These are phyloP conservation scores for Drosophila gaucha DNA, from an alignment of 2,888 invertebrate genomes.

Conservation along the genomic window DNA sequence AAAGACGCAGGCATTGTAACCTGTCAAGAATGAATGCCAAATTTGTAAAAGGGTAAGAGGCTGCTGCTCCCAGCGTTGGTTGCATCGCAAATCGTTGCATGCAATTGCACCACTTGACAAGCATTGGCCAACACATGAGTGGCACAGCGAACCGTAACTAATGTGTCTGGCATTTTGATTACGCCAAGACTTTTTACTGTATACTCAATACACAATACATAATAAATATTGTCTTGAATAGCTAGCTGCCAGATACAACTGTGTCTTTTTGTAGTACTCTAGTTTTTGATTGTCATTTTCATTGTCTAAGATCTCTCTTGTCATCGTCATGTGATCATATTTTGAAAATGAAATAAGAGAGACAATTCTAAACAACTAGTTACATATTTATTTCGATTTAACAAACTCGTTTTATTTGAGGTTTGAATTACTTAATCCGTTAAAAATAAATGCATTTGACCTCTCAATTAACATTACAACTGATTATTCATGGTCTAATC, in stretches of 20 bases:
- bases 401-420: not conserved
- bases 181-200: not conserved
- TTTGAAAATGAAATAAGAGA: too few species aligned
- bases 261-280: too few species aligned
- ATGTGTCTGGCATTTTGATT: conserved; percentile 2
- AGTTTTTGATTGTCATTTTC: too few species aligned
- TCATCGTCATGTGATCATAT: too few species aligned
- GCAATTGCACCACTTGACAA: conserved; percentile 24
- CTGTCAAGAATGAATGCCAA: conserved; percentile 53
- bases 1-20: conserved; percentile 95
- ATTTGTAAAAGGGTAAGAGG: conserved; percentile 22
- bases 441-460: not conserved
- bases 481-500: too few species aligned
- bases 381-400: too few species aligned
- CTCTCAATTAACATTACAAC: not conserved
- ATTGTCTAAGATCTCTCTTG: too few species aligned
- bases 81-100: conserved; percentile 22
- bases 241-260: not conserved
- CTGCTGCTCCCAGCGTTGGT: conserved; percentile 12
- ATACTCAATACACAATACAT: not conserved
- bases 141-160: conserved; percentile 17
- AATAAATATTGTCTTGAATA: not conserved
- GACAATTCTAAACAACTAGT: too few species aligned
- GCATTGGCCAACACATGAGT: conserved; percentile 16
- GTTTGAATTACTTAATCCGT: not conserved